phyloP scores from a whole-genome alignment of 2,113 vertebrate genomes.

The Anguilla japonica region DNA sequence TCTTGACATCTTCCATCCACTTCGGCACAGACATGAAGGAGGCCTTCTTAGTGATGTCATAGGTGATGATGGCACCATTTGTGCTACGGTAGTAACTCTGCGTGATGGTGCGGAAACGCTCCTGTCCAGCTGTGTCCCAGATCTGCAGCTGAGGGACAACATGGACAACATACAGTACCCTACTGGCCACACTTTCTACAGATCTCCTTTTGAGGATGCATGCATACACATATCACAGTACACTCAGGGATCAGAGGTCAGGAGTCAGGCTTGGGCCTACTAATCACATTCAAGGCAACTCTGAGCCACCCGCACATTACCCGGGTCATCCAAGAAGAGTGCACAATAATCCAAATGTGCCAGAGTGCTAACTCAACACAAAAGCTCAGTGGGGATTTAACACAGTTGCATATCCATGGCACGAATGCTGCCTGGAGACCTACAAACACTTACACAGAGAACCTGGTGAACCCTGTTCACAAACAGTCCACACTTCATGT shows the following conservation, averaged over 20 bases:
- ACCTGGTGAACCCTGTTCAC: not conserved
- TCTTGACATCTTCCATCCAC: constrained; percentile 86
- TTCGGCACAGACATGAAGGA: constrained; percentile 80
- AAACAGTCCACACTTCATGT: not conserved
- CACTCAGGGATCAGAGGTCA: not conserved
- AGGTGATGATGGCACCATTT: constrained; percentile 84
- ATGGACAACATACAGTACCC: not conserved
- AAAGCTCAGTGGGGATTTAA: constrained; percentile 12
- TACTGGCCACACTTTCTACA: not conserved
- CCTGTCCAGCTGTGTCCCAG: constrained; percentile 88
- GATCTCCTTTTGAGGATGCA: not conserved
- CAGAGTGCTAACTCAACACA: constrained; percentile 28
- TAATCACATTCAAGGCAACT: not conserved
- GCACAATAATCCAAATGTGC: constrained; percentile 10
- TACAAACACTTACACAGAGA: not conserved
- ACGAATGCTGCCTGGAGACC: not conserved
- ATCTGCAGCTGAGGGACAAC: constrained; percentile 77
- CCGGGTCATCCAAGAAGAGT: not conserved
- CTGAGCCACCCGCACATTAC: not conserved
- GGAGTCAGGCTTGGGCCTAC: not conserved
- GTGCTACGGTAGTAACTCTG: constrained; percentile 88
- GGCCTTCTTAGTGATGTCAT: constrained; percentile 80
- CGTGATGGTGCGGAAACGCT: constrained; percentile 84
- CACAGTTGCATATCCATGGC: constrained; percentile 13
- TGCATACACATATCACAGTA: not conserved